Base-by-base conservation (phyloP, 2,888 invertebrate genomes). In the Trissoscelio sp. region DNA sequence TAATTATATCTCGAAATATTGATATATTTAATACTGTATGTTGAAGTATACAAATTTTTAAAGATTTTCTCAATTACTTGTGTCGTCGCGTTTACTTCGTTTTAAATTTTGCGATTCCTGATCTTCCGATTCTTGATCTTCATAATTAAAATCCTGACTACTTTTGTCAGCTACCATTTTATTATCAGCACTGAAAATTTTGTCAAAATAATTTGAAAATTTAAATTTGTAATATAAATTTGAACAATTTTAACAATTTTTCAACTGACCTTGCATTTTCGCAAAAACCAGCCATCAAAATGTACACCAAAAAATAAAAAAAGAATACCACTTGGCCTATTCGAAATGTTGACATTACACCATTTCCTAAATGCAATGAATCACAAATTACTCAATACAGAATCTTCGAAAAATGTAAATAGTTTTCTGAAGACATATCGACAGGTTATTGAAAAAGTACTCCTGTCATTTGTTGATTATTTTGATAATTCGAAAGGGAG, bases 1-100 rank as follows among this genome's bases (percentile, higher is more conserved):
- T n/a, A n/a, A n/a, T n/a, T n/a, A n/a, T n/a, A n/a, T n/a, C n/a
- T n/a, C n/a, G n/a, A n/a, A n/a, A n/a, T n/a, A n/a, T n/a, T n/a
- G n/a, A n/a, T n/a, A n/a, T n/a, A n/a, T n/a, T n/a, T n/a, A n/a
- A n/a, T n/a, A n/a, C n/a, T n/a, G n/a, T n/a, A 3, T 44, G 3
- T 14, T 44, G 3, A 44, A 6, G 9, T 14, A 44, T 14, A 16
- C 2, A 44, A 4, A 2, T 4, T 1, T 14, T 5, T 14, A 44
- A 9, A 4, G 3, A 44, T 44, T 44, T 2, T 16, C 2, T 4
- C 11, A 12, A 53, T 72, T 62, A 64, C 64, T 22, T 64, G 44
- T 57, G 57, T 55, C 64, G 37, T 64, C 64, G 0, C 73, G 62
- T 74, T 74, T 74, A 24, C 73, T 74, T 24, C 73, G 64, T 62